Evolutionary conservation across 1,140 invertebrate species (phyloP), one percentile per base, ranked within the genome.

Genomic region (Halesus radiatus): DNA sequence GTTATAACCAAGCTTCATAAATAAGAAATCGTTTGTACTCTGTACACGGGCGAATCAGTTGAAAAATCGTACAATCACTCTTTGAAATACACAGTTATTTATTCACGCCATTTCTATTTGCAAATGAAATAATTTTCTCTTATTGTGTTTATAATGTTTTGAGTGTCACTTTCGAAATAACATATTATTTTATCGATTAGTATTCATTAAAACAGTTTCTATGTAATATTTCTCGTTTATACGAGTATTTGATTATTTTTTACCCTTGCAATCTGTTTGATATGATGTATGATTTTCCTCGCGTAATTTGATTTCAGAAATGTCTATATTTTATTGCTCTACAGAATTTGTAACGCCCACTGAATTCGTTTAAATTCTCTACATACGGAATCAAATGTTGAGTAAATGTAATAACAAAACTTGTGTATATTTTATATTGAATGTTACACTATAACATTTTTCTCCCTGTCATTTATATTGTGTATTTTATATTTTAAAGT

Each of bases 241-340:
- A 45, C 1, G 54, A n/a, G n/a, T 58, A n/a, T 58, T 18, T 20
- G 15, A 58, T 58, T 58, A 58, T 58, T 58, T 60, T 60, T 60
- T 20, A 22, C n/a, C 56, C 5, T 60, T 20, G 20, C 2, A 60
- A 60, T 60, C 56, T 23, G n/a, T 60, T 60, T 20, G 23, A 60
- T n/a, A 20, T 23, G 18, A 23, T 60, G 23, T 18, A 22, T 18
- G 56, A 60, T 20, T 23, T 60, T 20, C 18, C 20, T 45, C 18
- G 6, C n/a, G 20, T 60, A 60, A 60, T 60, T 60, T 60, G 56
- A 60, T 60, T 60, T 60, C 56, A 20, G 23, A 18, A 23, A 23
- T 60, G 4, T 60, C 20, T 20, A 18, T 18, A 18, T 56, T 60
- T 60, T 60, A 60, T 60, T 23, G 18, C 5, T 1, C 22, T 22